Evolutionary conservation across 2,113 vertebrate species (phyloP), one percentile per base, ranked within the genome.

Genomic region (Xiphias gladius): DNA sequence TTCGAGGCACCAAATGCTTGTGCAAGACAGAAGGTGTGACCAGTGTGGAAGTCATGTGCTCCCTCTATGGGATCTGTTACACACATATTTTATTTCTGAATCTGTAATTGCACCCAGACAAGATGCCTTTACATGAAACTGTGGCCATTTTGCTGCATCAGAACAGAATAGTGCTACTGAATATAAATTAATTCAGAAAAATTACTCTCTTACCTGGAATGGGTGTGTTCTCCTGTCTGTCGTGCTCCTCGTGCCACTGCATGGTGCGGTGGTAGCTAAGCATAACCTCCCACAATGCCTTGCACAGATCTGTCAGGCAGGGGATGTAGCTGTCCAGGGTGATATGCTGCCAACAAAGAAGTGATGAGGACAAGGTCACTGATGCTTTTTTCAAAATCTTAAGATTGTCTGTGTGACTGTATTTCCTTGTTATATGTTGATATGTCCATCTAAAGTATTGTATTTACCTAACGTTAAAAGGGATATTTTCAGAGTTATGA

Each of bases 231-330:
- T 96, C 96, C 80, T 93, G 95, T 82, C 94, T 94, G 90, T 99
- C 97, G 5, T 96, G 96, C 83, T 95, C 95, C 68, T 97, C 98
- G 1, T 99, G 98, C 98, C 98, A 99, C 89, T 97, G 96, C 96
- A 99, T 99, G 0, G 98, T 99, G 43, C 96, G 94, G 85, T 99
- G 96, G 89, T 99, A 99, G 91, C 98, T 99, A 57, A 99, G 96
- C 98, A 99, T 99, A 76, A 99, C 98, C 88, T 99, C 98, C 98
- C 98, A 99, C 50, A 99, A 95, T 70, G 98, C 98, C 91, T 99
- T 99, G 95, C 98, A 99, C 28, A 99, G 95, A 87, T 99, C 98
- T 6, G 96, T 96, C 86, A 99, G 95, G 92, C 98, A 99, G 3
- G 98, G 98, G 76, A 99, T 99, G 93, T 99, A 99, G 93, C 98